Evolutionary conservation across 2,113 vertebrate genomes (phyloP), one percentile per base, ranked within the genome.

Genomic region (Antidorcas marsupialis): DNA sequence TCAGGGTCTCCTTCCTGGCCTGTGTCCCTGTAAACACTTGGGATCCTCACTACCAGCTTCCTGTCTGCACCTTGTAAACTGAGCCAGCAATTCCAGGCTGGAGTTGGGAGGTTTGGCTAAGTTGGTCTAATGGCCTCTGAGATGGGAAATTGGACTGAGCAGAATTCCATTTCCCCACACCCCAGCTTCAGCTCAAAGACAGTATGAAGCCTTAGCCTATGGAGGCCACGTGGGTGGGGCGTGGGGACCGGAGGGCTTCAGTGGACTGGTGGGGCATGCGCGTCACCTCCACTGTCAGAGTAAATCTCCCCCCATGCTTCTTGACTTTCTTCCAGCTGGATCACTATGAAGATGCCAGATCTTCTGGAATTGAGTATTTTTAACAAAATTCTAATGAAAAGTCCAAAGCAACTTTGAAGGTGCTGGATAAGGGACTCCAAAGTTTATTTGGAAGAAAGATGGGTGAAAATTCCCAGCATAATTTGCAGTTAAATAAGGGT

Each of bases 1-100:
- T n/a, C 27, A 2, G 25, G 25, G n/a, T 10, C 21, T 25, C 15
- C 83, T 47, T 84, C 45, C 21, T 4, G 33, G 39, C 23, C 53
- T 11, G 53, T 7, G 7, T 1, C 4, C 27, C 76, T 4, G 4
- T 13, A 9, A 27, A 57, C 3, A 1, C 36, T 47, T 13, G 0
- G 47, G 47, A n/a, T 17, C 14, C 7, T 27, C 7, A 71, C 0
- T 15, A 28, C 30, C 47, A n/a, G 7, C 52, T 7, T 2, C 67
- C 67, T 0, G 1, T 45, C 7, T 16, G 53, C 33, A n/a, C 25
- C 39, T 19, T 11, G 10, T 6, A 30, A 52, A 19, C 55, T 3
- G 6, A n/a, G 21, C 19, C 4, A 45, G 45, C 0, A 27, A 74
- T 43, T 21, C 62, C 79, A 53, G 67, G 25, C 59, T 33, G 45